Evolutionary conservation across 2,888 invertebrate species (phyloP).

Genomic region (Coremacera marginata): DNA sequence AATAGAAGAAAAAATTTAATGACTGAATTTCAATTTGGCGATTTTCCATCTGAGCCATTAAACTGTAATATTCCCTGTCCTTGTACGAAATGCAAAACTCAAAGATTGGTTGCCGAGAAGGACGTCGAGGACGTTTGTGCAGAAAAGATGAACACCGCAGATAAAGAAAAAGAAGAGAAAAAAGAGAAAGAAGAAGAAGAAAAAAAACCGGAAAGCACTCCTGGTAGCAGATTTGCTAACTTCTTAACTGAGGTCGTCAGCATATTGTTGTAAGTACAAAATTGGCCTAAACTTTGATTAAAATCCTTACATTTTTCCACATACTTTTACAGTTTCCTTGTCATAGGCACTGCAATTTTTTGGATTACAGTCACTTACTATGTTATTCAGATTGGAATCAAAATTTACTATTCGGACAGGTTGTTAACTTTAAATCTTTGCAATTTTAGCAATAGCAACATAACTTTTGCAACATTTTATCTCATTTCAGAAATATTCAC

Average conservation of each 20-base stretch:
- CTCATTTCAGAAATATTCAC: conserved; percentile 39
- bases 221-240: conserved; percentile 9
- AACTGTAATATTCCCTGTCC: conserved; percentile 48
- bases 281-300: not conserved
- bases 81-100: conserved; percentile 51
- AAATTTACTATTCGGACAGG: conserved; percentile 45
- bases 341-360: conserved; percentile 55
- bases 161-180: not conserved
- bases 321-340: conserved; percentile 53
- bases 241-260: conserved; percentile 44
- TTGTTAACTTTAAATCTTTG: conserved; percentile 3
- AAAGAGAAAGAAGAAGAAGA: not conserved
- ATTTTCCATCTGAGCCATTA: conserved; percentile 7
- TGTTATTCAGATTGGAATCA: conserved; percentile 42
- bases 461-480: not conserved
- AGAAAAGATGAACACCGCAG: not conserved
- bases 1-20: conserved; percentile 13
- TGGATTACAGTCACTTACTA: conserved; percentile 56
- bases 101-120: not conserved
- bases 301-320: not conserved
- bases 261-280: conserved; percentile 46
- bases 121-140: not conserved
- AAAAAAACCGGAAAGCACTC: not conserved
- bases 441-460: not conserved
- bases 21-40: not conserved